These are phyloP conservation scores for Scleropages formosus DNA, from an alignment of 2,797 vertebrate genomes.

Conservation along the genomic window DNA sequence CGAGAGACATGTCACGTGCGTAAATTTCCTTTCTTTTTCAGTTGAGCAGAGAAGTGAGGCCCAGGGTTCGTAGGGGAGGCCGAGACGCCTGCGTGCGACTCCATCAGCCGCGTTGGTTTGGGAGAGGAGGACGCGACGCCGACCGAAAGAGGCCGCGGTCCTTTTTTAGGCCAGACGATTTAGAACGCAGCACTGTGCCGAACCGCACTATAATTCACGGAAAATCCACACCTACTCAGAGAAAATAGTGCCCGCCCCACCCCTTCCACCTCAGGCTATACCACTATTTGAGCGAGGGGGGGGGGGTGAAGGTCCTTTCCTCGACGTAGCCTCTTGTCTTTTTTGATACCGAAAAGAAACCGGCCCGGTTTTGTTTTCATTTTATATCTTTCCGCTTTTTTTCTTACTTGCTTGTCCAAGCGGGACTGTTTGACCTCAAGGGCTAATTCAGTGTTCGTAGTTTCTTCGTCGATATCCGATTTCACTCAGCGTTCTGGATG, in stretches of 20 bases:
- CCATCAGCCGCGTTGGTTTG: background rate
- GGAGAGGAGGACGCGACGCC: constrained; percentile 1
- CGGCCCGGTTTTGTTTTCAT: constrained; percentile 43
- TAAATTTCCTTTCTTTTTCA: constrained; percentile 26
- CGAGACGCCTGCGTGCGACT: constrained; percentile 2
- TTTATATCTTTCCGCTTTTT: constrained; percentile 31
- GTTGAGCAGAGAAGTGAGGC: constrained; percentile 22
- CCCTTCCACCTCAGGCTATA: constrained; percentile 24
- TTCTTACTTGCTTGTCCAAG: constrained; percentile 44
- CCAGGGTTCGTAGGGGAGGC: background rate
- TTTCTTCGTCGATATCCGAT: constrained; percentile 44
- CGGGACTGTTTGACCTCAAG: constrained; percentile 70
- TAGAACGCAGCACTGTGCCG: constrained; percentile 19
- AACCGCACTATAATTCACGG: constrained; percentile 51
- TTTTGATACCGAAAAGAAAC: constrained; percentile 36
- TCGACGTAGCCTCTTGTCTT: constrained; percentile 35
- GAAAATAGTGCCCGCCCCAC: constrained; percentile 7
- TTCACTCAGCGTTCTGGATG: constrained; percentile 43
- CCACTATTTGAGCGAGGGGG: constrained; percentile 27
- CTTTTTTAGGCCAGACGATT: background rate
- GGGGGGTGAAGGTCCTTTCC: constrained; percentile 9
- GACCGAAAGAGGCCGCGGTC: background rate
- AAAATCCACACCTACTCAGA: constrained; percentile 49
- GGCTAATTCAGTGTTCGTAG: constrained; percentile 71
- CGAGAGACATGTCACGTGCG: constrained; percentile 27